A percentile compares a stretch with the other conserved stretches of the same genome.
Evolutionary conservation across 1,140 invertebrate genomes (phyloP).

Genomic region (Anastrepha ludens): DNA sequence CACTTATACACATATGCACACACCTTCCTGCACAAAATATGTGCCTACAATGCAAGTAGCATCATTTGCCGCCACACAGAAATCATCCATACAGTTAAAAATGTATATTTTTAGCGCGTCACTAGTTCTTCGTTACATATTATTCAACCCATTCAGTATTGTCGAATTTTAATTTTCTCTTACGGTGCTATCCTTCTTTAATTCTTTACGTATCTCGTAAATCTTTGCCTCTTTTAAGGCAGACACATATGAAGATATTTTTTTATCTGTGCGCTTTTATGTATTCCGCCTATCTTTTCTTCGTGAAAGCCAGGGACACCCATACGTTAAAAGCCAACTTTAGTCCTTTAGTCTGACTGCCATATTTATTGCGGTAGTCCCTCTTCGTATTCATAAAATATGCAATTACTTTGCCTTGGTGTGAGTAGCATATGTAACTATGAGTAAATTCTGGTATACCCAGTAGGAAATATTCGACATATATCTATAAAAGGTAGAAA

Average conservation of each 20-base stretch:
- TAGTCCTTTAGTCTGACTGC: constrained; percentile 10
- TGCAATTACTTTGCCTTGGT: background rate
- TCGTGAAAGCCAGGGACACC: background rate
- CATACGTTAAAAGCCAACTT: constrained; percentile 23
- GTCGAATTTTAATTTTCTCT: background rate
- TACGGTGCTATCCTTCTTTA: background rate
- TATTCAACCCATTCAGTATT: background rate
- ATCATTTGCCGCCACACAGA: background rate
- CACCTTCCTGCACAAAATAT: background rate
- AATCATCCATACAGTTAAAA: background rate
- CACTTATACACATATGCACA: background rate
- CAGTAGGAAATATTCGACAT: background rate
- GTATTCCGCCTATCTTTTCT: background rate
- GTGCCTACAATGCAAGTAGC: no score
- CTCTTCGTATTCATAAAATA: background rate
- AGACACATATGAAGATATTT: background rate
- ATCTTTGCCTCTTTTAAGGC: background rate
- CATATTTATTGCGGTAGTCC: background rate
- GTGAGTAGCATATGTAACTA: background rate
- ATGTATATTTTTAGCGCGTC: no score
- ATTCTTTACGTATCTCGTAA: constrained; percentile 14
- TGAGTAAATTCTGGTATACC: background rate
- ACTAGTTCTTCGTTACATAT: no score
- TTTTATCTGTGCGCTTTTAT: background rate
- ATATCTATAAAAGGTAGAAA: background rate